Conservation (phyloP, 2,113 vertebrate genomes). For the Siniperca chuatsi region DNA sequence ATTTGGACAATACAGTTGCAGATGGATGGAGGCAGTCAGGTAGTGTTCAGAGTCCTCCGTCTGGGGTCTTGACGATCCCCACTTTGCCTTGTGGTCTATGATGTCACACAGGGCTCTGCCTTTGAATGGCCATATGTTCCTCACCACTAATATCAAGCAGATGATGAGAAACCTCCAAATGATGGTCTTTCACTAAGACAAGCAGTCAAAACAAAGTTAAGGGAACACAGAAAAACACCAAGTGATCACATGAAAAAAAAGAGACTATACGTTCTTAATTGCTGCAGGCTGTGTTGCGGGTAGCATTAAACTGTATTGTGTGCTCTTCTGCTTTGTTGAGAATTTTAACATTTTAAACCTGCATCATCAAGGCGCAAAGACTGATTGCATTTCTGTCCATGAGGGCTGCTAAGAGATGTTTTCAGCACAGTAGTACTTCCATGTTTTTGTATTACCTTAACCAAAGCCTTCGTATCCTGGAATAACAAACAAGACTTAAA, state of each 20-base stretch:
- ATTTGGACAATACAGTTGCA: slow-evolving; percentile 46
- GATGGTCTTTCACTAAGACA: slow-evolving; percentile 86
- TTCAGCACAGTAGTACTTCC: slow-evolving; percentile 53
- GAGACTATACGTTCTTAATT: slow-evolving; percentile 69
- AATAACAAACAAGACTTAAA: slow-evolving; percentile 74
- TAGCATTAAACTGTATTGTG: slow-evolving; percentile 48
- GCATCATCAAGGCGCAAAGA: slow-evolving; percentile 1
- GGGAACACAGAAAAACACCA: slow-evolving; percentile 82
- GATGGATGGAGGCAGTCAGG: slow-evolving; percentile 73
- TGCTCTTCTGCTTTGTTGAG: slow-evolving; percentile 49
- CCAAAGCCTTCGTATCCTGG: slow-evolving; percentile 54
- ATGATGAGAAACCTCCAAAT: slow-evolving; percentile 86
- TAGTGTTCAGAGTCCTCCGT: slow-evolving; percentile 69
- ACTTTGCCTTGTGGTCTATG: slow-evolving; percentile 83
- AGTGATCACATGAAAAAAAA: slow-evolving; percentile 75
- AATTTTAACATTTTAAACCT: slow-evolving; percentile 36
- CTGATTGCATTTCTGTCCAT: slow-evolving; percentile 19
- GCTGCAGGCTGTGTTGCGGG: slow-evolving; percentile 74
- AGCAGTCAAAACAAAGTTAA: slow-evolving; percentile 87
- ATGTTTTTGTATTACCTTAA: slow-evolving; percentile 53
- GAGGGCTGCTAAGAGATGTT: slow-evolving; percentile 18
- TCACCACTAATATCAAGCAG: slow-evolving; percentile 90
- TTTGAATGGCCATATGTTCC: slow-evolving; percentile 87
- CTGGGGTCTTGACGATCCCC: slow-evolving; percentile 77
- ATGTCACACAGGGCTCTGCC: slow-evolving; percentile 85